Conservation (phyloP, 2,888 invertebrate species). For the Parochlus steinenii region DNA sequence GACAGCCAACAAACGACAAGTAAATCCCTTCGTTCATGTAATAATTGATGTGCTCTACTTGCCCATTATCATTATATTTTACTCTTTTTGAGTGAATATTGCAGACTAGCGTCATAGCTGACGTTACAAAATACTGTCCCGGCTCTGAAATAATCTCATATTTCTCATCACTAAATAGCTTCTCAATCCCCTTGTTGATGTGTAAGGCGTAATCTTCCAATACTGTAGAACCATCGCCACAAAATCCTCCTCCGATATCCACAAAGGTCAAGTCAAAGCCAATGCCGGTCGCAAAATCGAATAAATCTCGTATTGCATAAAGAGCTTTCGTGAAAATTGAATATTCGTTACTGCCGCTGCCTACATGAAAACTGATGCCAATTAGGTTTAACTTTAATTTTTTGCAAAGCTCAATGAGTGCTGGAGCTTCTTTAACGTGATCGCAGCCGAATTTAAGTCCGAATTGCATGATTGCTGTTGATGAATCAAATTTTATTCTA, state of each 20-base stretch:
- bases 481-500: constrained; percentile 76
- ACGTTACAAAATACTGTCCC: constrained; percentile 79
- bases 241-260: constrained; percentile 44
- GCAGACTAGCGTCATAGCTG: constrained; percentile 74
- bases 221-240: neutral
- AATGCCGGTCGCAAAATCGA: constrained; percentile 49
- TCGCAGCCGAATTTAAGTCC: constrained; percentile 94
- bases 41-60: neutral
- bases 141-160: constrained; percentile 66
- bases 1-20: constrained; percentile 4
- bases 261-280: constrained; percentile 66
- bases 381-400: constrained; percentile 58
- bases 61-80: no score
- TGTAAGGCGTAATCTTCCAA: neutral
- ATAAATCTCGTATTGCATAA: constrained; percentile 49
- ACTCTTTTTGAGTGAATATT: neutral
- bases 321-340: constrained; percentile 70
- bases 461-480: constrained; percentile 31
- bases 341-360: constrained; percentile 76
- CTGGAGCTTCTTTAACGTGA: constrained; percentile 53
- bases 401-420: constrained; percentile 54
- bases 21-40: constrained; percentile 9
- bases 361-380: constrained; percentile 85
- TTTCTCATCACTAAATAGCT: neutral
- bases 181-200: constrained; percentile 3